phyloP scores from a whole-genome alignment of 2,113 vertebrate genomes.

The Galeopterus variegatus region DNA sequence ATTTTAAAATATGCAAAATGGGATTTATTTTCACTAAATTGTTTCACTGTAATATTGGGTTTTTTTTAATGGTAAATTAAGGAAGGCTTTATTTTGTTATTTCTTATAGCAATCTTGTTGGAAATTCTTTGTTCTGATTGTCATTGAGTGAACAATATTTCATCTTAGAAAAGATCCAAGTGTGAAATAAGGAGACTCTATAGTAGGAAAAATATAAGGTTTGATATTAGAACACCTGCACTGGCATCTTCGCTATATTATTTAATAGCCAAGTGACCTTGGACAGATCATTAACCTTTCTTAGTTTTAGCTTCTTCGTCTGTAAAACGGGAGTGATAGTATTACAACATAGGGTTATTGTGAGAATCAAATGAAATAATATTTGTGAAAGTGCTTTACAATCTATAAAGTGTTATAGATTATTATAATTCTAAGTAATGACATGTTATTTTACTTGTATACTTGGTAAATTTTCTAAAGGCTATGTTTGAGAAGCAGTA shows the following conservation, averaged over 20 bases:
- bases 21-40: constrained; percentile 29
- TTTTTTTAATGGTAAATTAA: constrained; percentile 60
- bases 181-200: neutral
- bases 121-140: constrained; percentile 14
- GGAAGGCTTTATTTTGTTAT: constrained; percentile 21
- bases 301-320: constrained; percentile 30
- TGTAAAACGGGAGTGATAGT: neutral
- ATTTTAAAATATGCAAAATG: constrained; percentile 43
- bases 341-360: neutral
- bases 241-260: neutral
- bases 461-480: neutral
- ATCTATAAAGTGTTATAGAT: neutral
- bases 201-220: neutral
- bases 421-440: constrained; percentile 23
- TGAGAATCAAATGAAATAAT: neutral
- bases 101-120: neutral
- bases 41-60: neutral
- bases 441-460: constrained; percentile 12
- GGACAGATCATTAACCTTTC: constrained; percentile 23
- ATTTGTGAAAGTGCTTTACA: constrained; percentile 16
- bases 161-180: constrained; percentile 5
- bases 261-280: constrained; percentile 23
- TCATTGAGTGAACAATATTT: constrained; percentile 22
- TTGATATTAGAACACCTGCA: neutral
- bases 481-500: neutral